A percentile compares a stretch with the other conserved stretches of the same genome.
phyloP scores from a whole-genome alignment of 1,140 invertebrate genomes.

The Myzus persicae region DNA sequence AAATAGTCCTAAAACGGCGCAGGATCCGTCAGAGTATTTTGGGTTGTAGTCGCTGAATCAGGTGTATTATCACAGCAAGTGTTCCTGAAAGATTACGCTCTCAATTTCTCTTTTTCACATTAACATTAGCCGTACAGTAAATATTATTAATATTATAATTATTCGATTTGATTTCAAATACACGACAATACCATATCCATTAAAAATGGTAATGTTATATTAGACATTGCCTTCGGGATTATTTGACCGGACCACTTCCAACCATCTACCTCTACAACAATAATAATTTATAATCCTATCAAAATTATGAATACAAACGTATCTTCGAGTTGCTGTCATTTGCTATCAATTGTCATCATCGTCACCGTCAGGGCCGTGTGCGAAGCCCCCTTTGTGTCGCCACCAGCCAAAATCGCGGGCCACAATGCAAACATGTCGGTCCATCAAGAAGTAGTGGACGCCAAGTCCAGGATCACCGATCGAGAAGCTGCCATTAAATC shows the following conservation, averaged over 20 bases:
- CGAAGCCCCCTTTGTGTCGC: too few species aligned
- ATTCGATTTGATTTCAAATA: not conserved
- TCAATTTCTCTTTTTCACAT: not conserved
- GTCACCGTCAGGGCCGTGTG: rapidly evolving
- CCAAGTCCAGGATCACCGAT: not conserved
- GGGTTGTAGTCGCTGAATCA: not conserved
- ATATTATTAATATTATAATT: not conserved
- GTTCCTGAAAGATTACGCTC: not conserved
- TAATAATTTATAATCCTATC: not conserved
- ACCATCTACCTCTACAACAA: too few species aligned
- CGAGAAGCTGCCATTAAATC: too few species aligned
- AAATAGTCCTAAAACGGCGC: not conserved
- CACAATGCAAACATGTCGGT: rapidly evolving
- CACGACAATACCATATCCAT: not conserved
- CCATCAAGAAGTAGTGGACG: rapidly evolving
- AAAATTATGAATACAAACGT: not conserved
- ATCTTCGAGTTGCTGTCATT: rapidly evolving
- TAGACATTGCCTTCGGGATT: not conserved
- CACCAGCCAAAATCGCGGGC: not conserved
- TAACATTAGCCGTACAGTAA: not conserved
- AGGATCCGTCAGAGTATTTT: not conserved
- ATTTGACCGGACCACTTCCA: not conserved
- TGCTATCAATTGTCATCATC: not conserved
- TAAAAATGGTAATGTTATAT: not conserved
- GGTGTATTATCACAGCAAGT: not conserved